Evolutionary conservation across 2,888 invertebrate species (phyloP).

Genomic region (Cryptosula pallasiana): DNA sequence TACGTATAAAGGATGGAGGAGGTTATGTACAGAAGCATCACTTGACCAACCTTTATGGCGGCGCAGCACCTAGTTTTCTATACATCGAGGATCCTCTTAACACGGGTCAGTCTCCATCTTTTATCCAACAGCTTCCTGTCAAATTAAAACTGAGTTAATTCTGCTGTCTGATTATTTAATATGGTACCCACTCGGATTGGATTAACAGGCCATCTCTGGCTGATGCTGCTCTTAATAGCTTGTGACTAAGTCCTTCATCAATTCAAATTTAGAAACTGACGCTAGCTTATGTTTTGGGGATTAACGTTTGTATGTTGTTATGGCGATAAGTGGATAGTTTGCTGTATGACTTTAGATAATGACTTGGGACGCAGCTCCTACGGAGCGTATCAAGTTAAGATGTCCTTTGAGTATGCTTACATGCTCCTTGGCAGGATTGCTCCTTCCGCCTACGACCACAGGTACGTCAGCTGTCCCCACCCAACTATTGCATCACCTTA

Average conservation of each 20-base stretch:
- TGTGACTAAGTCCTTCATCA: no score
- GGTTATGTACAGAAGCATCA: slow-evolving; percentile 87
- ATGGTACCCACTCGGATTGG: no score
- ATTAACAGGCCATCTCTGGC: no score
- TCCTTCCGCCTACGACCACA: slow-evolving; percentile 31
- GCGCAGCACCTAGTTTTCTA: slow-evolving; percentile 81
- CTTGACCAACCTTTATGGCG: slow-evolving; percentile 76
- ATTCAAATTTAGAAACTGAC: no score
- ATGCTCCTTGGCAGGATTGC: slow-evolving; percentile 58
- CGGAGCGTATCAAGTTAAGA: slow-evolving; percentile 81
- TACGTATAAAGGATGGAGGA: slow-evolving; percentile 87
- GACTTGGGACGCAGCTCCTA: slow-evolving; percentile 97
- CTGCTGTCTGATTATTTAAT: no score
- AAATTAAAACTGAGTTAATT: no score
- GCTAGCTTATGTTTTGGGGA: no score
- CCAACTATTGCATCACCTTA: slow-evolving; percentile 25
- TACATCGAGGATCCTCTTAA: slow-evolving; percentile 97
- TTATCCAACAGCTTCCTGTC: no score
- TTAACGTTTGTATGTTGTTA: no score
- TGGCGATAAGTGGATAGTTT: no score
- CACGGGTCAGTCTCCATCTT: slow-evolving; percentile 57
- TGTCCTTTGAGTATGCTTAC: slow-evolving; percentile 95
- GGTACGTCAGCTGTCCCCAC: slow-evolving; percentile 32
- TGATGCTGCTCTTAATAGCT: no score
- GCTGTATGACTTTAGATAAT: no score